phyloP scores from a whole-genome alignment of 2,888 invertebrate species.

The Mactromeris polynyma region DNA sequence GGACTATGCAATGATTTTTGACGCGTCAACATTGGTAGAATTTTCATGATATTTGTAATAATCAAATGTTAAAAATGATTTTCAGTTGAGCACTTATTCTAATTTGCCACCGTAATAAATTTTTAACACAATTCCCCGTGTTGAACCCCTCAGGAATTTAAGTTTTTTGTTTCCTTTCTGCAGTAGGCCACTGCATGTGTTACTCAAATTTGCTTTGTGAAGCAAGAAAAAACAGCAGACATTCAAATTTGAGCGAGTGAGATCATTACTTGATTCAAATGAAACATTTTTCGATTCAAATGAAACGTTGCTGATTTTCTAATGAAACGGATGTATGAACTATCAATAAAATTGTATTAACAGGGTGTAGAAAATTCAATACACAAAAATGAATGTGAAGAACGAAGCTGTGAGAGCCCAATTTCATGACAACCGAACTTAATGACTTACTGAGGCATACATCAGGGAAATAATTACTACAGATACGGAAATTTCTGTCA shows the following conservation, averaged over 20 bases:
- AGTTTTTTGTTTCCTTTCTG: constrained; percentile 14
- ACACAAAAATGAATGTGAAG: neutral
- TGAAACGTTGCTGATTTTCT: no score
- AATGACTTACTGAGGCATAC: no score
- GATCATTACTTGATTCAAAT: neutral
- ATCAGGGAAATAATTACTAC: no score
- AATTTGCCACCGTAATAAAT: neutral
- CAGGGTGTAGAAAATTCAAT: neutral
- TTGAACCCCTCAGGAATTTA: neutral
- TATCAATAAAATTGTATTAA: neutral
- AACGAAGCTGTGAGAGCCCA: no score
- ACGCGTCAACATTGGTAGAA: no score
- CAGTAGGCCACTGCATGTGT: constrained; percentile 18
- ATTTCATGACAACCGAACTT: no score
- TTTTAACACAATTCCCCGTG: neutral
- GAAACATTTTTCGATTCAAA: no score
- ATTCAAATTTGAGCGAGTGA: neutral
- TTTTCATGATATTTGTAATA: no score
- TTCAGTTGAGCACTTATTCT: no score
- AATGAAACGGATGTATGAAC: neutral
- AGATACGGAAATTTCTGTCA: no score
- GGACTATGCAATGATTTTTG: no score
- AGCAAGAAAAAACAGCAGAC: constrained; percentile 3
- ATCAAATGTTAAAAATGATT: no score
- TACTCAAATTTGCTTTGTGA: constrained; percentile 12